Percentiles rank a stretch among this genome's conserved stretches.
These are phyloP conservation scores for Diachrysia chrysitis DNA, from an alignment of 2,888 invertebrate genomes.

Conservation along the genomic window DNA sequence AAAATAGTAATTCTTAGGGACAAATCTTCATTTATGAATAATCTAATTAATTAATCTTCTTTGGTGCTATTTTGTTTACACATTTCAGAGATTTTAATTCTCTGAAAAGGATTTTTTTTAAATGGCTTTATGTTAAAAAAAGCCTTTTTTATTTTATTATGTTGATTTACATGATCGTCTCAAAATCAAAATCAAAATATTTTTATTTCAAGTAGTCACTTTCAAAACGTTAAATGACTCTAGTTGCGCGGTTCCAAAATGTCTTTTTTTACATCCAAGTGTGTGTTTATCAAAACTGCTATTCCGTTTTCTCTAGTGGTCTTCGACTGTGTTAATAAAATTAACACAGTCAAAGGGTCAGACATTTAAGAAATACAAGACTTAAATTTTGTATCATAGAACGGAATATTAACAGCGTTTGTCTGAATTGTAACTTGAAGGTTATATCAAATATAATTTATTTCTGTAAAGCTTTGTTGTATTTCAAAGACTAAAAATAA, in stretches of 20 bases:
- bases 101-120: no score
- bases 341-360: no score
- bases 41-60: not conserved
- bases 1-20: not conserved
- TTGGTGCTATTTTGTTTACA: not conserved
- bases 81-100: not conserved
- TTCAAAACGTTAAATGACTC: no score
- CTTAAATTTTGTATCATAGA: not conserved
- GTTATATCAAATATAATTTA: slow-evolving; percentile 6
- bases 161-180: no score
- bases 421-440: slow-evolving; percentile 15
- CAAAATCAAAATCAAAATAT: no score
- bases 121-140: no score
- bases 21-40: not conserved
- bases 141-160: no score
- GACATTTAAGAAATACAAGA: no score
- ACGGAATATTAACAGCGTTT: not conserved
- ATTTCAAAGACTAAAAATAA: not conserved
- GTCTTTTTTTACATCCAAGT: not conserved
- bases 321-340: no score
- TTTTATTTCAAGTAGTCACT: no score
- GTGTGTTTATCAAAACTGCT: not conserved
- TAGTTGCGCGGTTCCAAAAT: no score
- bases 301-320: no score
- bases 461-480: not conserved